Conservation (phyloP, 2,113 vertebrate species). For the Hippolais icterina region DNA sequence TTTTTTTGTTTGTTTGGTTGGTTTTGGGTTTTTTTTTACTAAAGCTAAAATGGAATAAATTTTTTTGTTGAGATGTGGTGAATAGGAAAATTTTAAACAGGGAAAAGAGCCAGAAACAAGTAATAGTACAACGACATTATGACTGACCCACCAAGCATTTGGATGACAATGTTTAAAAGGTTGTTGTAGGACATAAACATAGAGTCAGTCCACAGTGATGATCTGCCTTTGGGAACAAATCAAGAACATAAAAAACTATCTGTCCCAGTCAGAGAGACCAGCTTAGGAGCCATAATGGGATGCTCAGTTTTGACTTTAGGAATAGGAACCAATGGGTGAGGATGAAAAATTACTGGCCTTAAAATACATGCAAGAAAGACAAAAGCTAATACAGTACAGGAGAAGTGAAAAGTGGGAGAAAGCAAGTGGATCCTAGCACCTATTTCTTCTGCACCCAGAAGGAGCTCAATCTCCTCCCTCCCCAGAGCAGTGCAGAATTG, state of each 20-base stretch:
- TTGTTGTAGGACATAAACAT: not conserved
- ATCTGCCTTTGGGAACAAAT: not conserved
- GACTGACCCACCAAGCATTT: not conserved
- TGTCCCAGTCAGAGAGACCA: not conserved
- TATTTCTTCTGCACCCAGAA: not conserved
- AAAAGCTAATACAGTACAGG: not conserved
- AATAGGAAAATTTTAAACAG: not conserved
- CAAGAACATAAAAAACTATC: not conserved
- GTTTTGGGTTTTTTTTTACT: not conserved
- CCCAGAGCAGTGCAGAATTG: not conserved
- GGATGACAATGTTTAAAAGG: not conserved
- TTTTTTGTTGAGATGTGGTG: not conserved
- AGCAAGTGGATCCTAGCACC: not conserved
- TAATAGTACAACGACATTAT: not conserved
- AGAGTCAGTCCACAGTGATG: not conserved
- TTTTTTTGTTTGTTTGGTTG: too few species aligned
- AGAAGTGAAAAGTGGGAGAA: not conserved
- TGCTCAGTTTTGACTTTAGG: not conserved
- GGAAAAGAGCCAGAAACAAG: not conserved
- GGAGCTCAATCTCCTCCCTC: not conserved
- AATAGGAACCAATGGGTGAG: not conserved
- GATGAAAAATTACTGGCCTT: not conserved
- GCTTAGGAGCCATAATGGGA: not conserved
- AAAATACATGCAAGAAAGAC: not conserved
- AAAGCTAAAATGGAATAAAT: not conserved